phyloP scores from a whole-genome alignment of 2,797 vertebrate genomes.

The Pipistrellus pipistrellus region DNA sequence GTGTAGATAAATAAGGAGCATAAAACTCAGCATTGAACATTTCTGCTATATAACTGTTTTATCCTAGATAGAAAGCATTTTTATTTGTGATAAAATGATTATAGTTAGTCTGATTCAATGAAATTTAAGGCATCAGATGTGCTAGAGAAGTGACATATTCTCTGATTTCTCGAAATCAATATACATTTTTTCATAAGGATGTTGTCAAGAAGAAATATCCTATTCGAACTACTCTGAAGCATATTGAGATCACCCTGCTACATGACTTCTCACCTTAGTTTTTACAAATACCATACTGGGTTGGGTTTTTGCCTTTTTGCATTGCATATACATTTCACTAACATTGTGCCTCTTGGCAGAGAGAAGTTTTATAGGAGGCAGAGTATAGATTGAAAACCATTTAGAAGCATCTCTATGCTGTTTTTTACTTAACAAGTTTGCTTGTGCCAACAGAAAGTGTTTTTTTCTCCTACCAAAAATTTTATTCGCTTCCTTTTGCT shows the following conservation, averaged over 20 bases:
- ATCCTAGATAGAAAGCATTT: neutral
- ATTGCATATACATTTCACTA: slow-evolving; percentile 4
- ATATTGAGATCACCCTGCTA: neutral
- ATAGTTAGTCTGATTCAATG: neutral
- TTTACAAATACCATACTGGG: neutral
- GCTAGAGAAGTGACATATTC: neutral
- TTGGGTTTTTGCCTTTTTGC: neutral
- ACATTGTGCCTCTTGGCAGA: neutral
- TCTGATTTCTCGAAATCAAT: neutral
- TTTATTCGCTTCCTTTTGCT: neutral
- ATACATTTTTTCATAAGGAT: neutral
- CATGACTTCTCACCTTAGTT: neutral
- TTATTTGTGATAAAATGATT: neutral
- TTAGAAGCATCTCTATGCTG: slow-evolving; percentile 22
- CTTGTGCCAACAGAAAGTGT: neutral
- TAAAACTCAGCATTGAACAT: neutral
- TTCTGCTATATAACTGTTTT: neutral
- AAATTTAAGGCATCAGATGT: neutral
- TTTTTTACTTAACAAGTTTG: slow-evolving; percentile 27
- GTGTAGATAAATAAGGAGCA: neutral
- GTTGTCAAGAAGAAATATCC: neutral
- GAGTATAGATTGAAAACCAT: neutral
- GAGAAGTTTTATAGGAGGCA: neutral
- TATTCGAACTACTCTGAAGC: neutral
- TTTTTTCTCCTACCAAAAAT: neutral